Conservation (phyloP, 2,888 invertebrate genomes). For the Orthosia gothica region DNA sequence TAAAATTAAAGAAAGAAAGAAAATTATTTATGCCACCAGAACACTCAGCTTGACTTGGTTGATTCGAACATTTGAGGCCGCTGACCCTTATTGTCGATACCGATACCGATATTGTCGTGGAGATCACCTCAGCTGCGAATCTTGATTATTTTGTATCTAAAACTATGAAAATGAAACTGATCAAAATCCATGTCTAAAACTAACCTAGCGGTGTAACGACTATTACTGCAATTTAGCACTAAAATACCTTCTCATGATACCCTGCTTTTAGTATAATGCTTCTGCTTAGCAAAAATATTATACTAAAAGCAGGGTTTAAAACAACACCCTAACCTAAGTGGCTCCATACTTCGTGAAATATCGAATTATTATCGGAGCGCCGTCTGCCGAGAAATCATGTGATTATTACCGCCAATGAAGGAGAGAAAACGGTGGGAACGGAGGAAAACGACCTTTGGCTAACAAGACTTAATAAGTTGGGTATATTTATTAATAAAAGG, state of each 20-base stretch:
- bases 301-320: background rate
- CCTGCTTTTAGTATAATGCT: too few species aligned
- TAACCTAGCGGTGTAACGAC: background rate
- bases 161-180: background rate
- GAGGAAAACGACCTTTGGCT: background rate
- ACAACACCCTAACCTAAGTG: background rate
- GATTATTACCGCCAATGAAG: conserved; percentile 30
- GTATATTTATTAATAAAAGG: conserved; percentile 43
- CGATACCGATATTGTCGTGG: too few species aligned
- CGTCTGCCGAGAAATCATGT: conserved; percentile 10
- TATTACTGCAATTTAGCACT: background rate
- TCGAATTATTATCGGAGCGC: background rate
- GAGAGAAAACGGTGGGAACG: conserved; percentile 11
- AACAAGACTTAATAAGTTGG: conserved; percentile 32
- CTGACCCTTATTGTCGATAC: too few species aligned
- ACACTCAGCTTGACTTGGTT: too few species aligned
- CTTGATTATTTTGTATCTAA: background rate
- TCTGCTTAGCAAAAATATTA: background rate
- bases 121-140: background rate
- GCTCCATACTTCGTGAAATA: conserved; percentile 8
- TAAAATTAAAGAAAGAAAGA: too few species aligned
- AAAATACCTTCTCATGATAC: background rate
- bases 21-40: too few species aligned
- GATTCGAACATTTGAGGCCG: too few species aligned
- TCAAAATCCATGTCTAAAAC: background rate